Conservation (phyloP, 2,888 invertebrate species). For the Loripinus fragilis region DNA sequence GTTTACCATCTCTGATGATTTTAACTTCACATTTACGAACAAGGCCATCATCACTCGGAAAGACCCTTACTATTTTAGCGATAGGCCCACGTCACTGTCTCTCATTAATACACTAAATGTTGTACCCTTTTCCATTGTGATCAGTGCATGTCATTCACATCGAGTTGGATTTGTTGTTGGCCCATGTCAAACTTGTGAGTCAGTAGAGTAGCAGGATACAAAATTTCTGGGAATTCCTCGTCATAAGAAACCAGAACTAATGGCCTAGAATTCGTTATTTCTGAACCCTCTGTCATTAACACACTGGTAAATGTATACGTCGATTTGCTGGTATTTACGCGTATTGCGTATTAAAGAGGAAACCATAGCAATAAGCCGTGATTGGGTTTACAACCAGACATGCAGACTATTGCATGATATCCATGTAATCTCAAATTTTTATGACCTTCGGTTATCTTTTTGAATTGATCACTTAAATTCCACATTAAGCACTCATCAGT, state of each 20-base stretch:
- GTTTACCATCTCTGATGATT: constrained; percentile 18
- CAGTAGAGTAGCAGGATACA: constrained; percentile 34
- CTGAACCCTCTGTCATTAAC: constrained; percentile 25
- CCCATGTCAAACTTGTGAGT: constrained; percentile 24
- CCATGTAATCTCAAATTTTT: no score
- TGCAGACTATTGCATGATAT: no score
- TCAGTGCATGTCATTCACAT: constrained; percentile 27
- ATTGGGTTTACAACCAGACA: no score
- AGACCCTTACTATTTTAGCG: constrained; percentile 22
- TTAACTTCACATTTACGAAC: constrained; percentile 34
- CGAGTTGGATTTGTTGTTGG: not conserved
- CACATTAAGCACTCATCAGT: no score
- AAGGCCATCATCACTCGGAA: constrained; percentile 29
- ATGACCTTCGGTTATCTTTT: no score
- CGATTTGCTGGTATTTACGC: no score
- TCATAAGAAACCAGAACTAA: constrained; percentile 29
- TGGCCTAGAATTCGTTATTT: constrained; percentile 30
- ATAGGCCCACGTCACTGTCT: constrained; percentile 38
- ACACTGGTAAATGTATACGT: no score
- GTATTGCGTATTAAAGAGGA: no score
- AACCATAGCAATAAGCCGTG: no score
- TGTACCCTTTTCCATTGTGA: constrained; percentile 43
- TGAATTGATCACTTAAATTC: no score
- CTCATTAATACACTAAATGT: constrained; percentile 30
- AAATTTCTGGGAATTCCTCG: constrained; percentile 25